Base-by-base conservation (phyloP, 2,888 invertebrate genomes). In the Pristionchus fissidentatus region DNA sequence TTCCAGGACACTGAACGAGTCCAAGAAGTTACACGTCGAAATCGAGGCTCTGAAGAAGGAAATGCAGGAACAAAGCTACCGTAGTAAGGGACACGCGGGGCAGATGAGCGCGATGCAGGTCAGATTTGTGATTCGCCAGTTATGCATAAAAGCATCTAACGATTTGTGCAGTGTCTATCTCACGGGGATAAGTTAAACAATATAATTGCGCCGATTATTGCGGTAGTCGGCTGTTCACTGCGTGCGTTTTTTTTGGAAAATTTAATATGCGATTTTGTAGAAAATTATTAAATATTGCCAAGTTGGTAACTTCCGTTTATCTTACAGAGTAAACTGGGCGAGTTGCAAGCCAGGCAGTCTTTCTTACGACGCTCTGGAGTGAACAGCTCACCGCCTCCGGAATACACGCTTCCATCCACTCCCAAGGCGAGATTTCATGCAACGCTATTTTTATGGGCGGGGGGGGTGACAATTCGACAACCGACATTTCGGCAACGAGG, bases 91-190 rank as follows among this genome's bases (percentile, higher is more conserved):
- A 13, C 91, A 91, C 46, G 85, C 89, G 46, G 85, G 83, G 13
- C 90, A 91, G 83, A 90, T 91, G 91, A 85, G 85, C 22, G 84
- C 86, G 41, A 84, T 89, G 26, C 89, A 90, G 84, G 89, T 89
- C 83, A 32, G 32, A 38, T n/a, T 26, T 41, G 7, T 35, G 79
- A 8, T 22, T 29, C 10, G 29, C 26, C 15, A 7, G 29, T 26
- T 3, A 1, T n/a, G n/a, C n/a, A n/a, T n/a, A n/a, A n/a, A n/a
- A n/a, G n/a, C n/a, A n/a, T n/a, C n/a, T n/a, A n/a, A n/a, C n/a
- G n/a, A n/a, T n/a, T n/a, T n/a, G n/a, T n/a, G n/a, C n/a, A n/a
- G n/a, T n/a, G n/a, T n/a, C n/a, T n/a, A n/a, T n/a, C n/a, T n/a
- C n/a, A n/a, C n/a, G n/a, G n/a, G n/a, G n/a, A n/a, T n/a, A n/a